phyloP scores from a whole-genome alignment of 2,113 vertebrate species.

The Channa argus region DNA sequence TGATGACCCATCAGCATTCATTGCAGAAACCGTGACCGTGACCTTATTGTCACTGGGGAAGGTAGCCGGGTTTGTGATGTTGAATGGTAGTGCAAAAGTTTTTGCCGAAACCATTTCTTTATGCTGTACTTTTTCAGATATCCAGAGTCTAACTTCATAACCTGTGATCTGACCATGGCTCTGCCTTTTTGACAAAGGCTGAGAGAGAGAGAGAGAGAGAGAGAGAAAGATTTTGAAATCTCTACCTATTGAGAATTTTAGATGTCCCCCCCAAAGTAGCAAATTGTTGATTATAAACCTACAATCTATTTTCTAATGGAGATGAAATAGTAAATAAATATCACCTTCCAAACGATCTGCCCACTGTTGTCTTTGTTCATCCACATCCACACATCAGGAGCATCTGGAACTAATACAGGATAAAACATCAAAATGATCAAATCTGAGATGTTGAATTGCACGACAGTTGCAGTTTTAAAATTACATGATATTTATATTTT shows the following conservation, averaged over 20 bases:
- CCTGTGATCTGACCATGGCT: slow-evolving; percentile 72
- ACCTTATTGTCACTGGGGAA: slow-evolving; percentile 36
- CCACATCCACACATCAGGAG: slow-evolving; percentile 80
- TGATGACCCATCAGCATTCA: slow-evolving; percentile 68
- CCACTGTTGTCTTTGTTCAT: slow-evolving; percentile 69
- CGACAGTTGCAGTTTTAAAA: no score
- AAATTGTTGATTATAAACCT: neutral
- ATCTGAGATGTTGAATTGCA: no score
- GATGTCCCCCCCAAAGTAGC: neutral
- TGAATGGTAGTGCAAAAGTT: slow-evolving; percentile 44
- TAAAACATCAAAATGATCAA: neutral
- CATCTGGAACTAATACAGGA: slow-evolving; percentile 69
- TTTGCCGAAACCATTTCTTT: slow-evolving; percentile 14
- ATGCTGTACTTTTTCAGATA: no score
- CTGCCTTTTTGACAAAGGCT: slow-evolving; percentile 73
- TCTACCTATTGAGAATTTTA: no score
- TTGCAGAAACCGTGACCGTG: slow-evolving; percentile 64
- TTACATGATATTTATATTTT: no score
- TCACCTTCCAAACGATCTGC: slow-evolving; percentile 81
- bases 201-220: neutral
- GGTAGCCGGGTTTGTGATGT: slow-evolving; percentile 55
- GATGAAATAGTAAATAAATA: slow-evolving; percentile 3
- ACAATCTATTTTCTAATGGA: neutral
- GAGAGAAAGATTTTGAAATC: neutral
- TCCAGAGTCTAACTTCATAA: slow-evolving; percentile 75